A percentile compares a stretch with the other conserved stretches of the same genome.
Conservation (phyloP, 2,113 vertebrate genomes). For the Brachirus orientalis region DNA sequence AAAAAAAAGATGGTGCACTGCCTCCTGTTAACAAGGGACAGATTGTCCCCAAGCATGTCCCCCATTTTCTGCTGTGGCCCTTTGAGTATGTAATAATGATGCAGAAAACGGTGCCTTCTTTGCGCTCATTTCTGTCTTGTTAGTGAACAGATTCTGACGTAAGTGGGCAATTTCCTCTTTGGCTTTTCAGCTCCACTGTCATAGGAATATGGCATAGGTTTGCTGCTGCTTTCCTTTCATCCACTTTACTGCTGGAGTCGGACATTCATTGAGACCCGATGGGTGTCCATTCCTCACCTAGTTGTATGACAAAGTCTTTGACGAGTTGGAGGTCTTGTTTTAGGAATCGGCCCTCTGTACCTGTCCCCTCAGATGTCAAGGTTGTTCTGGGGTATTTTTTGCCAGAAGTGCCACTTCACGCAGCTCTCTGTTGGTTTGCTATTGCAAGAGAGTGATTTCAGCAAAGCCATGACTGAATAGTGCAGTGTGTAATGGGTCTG, state of each 20-base stretch:
- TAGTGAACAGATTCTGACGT: constrained; percentile 39
- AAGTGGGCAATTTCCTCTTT: too few species aligned
- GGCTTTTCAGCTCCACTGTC: not conserved
- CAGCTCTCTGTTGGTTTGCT: constrained; percentile 23
- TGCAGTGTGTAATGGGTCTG: not conserved
- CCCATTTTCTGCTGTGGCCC: constrained; percentile 33
- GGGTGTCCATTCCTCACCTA: not conserved
- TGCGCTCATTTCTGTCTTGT: constrained; percentile 45
- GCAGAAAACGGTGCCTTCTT: constrained; percentile 41
- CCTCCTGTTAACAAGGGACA: constrained; percentile 53
- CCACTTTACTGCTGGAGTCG: too few species aligned
- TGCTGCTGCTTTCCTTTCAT: too few species aligned
- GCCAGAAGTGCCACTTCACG: constrained; percentile 17
- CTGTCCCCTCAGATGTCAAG: constrained; percentile 3
- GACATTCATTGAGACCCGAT: not conserved
- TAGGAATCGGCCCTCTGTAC: constrained; percentile 2
- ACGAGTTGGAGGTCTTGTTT: constrained; percentile 5
- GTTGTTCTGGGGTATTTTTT: constrained; percentile 13
- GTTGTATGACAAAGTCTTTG: not conserved
- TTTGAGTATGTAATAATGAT: constrained; percentile 66
- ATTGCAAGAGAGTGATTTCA: constrained; percentile 8
- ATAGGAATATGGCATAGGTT: not conserved
- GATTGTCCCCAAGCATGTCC: constrained; percentile 48
- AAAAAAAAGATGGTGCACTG: constrained; percentile 19
- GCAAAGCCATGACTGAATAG: constrained; percentile 5